Conservation (phyloP, 2,113 vertebrate genomes). For the Balaeniceps rex region DNA sequence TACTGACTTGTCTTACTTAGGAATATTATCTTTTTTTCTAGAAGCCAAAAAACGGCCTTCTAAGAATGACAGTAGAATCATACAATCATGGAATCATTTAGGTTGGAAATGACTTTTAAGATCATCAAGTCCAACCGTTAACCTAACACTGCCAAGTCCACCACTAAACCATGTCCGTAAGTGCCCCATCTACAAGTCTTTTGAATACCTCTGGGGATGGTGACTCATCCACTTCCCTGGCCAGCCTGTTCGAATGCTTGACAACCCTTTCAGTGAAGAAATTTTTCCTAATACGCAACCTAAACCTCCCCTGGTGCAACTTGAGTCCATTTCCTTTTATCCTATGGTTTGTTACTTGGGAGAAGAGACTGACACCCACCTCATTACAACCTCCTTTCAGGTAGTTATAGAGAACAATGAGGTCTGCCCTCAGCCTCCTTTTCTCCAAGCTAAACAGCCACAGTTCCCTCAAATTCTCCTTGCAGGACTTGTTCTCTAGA, state of each 20-base stretch:
- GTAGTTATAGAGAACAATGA: neutral
- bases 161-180: neutral
- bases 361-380: neutral
- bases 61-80: neutral
- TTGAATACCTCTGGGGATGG: neutral
- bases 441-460: neutral
- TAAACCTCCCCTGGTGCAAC: neutral
- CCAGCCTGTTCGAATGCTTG: neutral
- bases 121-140: neutral
- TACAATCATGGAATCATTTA: neutral
- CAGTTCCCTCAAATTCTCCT: neutral
- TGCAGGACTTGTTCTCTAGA: neutral
- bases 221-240: no score
- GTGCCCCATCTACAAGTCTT: rapidly evolving
- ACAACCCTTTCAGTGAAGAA: neutral
- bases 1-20: neutral
- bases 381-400: no score
- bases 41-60: rapidly evolving
- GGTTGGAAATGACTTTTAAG: neutral
- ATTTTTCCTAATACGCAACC: neutral
- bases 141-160: neutral
- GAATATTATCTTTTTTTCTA: neutral
- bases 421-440: neutral
- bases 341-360: neutral
- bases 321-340: neutral